These are phyloP conservation scores for Drosophila navojoa DNA, from an alignment of 1,140 invertebrate species.

Conservation along the genomic window DNA sequence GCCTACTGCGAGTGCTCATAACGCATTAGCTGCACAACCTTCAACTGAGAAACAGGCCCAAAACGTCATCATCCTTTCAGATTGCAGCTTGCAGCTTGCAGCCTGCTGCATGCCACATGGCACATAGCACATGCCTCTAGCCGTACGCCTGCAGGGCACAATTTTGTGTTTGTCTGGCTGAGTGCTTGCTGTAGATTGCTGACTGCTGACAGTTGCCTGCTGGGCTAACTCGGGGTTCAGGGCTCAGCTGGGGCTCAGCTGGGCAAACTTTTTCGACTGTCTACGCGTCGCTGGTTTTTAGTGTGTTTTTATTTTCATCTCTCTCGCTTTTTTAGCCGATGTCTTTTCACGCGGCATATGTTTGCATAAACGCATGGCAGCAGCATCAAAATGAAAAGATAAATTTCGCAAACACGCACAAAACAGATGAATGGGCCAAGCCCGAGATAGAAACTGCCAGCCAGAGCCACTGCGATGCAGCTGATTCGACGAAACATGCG, in stretches of 20 bases:
- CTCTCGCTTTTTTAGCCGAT: conserved; percentile 16
- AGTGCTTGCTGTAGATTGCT: conserved; percentile 56
- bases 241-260: conserved; percentile 27
- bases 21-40: conserved; percentile 9
- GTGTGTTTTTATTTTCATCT: conserved; percentile 24
- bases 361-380: conserved; percentile 70
- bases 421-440: conserved; percentile 24
- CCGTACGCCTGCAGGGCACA: not conserved
- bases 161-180: not conserved
- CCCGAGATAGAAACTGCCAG: conserved; percentile 5
- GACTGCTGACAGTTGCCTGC: conserved; percentile 58
- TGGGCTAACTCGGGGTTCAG: conserved; percentile 16
- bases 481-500: conserved; percentile 4
- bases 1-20: not conserved
- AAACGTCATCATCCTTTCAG: conserved; percentile 34
- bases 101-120: not conserved
- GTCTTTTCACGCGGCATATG: conserved; percentile 68
- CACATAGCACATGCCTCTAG: conserved; percentile 12
- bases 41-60: conserved; percentile 8
- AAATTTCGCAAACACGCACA: conserved; percentile 64
- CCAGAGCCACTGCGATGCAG: conserved; percentile 12
- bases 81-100: conserved; percentile 6
- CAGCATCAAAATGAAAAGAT: conserved; percentile 72
- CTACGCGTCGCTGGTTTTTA: conserved; percentile 22
- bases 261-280: conserved; percentile 37